Percentiles rank a stretch among this genome's conserved stretches.
Conservation (phyloP, 2,888 invertebrate genomes). For the Tinea pellionella region DNA sequence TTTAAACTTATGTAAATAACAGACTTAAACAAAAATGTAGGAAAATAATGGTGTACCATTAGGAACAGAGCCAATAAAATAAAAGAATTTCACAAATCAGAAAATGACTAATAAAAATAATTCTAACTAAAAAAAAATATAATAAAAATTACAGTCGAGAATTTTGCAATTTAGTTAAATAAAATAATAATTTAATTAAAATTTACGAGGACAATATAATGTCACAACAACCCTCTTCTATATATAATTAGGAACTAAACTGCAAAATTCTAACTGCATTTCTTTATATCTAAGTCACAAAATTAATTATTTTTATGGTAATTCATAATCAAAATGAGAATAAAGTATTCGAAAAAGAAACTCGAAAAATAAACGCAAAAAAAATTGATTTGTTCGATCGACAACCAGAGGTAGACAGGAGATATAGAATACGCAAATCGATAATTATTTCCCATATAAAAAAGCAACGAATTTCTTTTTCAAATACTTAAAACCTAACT, state of each 20-base stretch:
- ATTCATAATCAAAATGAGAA: constrained; percentile 25
- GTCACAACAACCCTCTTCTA: constrained; percentile 9
- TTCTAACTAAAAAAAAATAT: constrained; percentile 1
- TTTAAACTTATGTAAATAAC: constrained; percentile 43
- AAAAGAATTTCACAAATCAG: neutral
- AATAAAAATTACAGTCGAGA: neutral
- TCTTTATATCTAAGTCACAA: constrained; percentile 35
- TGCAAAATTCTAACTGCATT: neutral
- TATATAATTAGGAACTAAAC: neutral
- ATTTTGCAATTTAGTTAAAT: neutral
- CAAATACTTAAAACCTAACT: no score
- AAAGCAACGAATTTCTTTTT: no score
- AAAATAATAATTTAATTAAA: neutral
- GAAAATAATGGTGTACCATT: constrained; percentile 52
- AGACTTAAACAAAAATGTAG: constrained; percentile 58
- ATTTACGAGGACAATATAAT: neutral
- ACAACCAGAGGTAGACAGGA: no score
- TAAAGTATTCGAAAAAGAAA: neutral
- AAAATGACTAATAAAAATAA: constrained; percentile 4
- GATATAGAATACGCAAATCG: no score
- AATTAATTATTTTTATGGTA: constrained; percentile 45
- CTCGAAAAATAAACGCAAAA: neutral
- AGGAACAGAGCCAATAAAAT: constrained; percentile 58
- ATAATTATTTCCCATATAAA: no score
- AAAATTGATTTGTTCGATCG: neutral